phyloP scores from a whole-genome alignment of 2,797 vertebrate species.

The Bothrops alternatus region DNA sequence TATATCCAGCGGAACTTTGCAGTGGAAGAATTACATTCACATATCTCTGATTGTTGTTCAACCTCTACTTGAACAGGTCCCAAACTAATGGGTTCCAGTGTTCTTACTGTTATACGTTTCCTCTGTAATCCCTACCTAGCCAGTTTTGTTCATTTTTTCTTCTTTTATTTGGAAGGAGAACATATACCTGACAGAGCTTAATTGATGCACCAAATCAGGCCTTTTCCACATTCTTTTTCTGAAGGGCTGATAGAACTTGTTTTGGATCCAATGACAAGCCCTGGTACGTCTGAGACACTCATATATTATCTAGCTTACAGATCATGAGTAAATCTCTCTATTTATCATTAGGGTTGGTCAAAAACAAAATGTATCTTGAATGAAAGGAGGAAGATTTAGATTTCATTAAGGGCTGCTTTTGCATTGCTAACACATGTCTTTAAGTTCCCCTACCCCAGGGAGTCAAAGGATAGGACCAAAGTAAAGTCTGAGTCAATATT shows the following conservation, averaged over 20 bases:
- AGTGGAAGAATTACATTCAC: background rate
- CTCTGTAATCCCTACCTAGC: background rate
- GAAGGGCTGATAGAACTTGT: conserved; percentile 20
- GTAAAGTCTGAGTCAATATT: background rate
- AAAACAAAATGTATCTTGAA: background rate
- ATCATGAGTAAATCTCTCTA: conserved; percentile 2
- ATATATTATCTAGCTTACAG: conserved; percentile 40
- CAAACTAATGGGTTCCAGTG: background rate
- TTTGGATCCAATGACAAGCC: conserved; percentile 17
- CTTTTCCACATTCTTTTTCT: conserved; percentile 34
- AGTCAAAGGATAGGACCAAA: background rate
- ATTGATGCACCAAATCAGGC: conserved; percentile 39
- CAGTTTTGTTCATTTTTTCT: background rate
- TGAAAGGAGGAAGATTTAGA: conserved; percentile 3
- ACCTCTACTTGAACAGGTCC: background rate
- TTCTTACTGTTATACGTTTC: background rate
- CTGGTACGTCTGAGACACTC: conserved; percentile 23
- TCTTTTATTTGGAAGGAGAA: conserved; percentile 43
- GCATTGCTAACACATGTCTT: background rate
- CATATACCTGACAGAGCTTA: conserved; percentile 41
- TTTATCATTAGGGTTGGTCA: conserved; percentile 28
- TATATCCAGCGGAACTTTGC: background rate
- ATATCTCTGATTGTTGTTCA: background rate
- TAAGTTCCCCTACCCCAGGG: background rate
- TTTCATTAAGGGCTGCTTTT: background rate